Evolutionary conservation across 2,888 invertebrate species (phyloP), one percentile per base, ranked within the genome.

Genomic region (Choreutis nemorana): DNA sequence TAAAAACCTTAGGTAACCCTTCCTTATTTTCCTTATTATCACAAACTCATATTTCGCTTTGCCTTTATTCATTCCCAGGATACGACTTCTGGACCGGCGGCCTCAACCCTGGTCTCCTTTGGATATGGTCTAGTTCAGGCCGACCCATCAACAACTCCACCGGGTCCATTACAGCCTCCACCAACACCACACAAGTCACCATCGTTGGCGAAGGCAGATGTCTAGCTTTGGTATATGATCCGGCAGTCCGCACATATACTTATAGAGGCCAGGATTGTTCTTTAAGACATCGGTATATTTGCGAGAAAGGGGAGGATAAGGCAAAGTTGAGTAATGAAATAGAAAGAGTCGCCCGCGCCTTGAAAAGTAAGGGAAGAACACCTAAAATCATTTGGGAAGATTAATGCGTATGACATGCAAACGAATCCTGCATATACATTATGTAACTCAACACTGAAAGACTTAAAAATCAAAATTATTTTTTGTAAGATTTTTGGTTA

Each of bases 101-200:
- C 0, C 71, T 92, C 32, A 92, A 92, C 71, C 92, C 92, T 0
- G 92, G 92, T 1, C 73, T 92, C 8, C 71, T 92, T 28, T 92
- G 92, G 92, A 91, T 92, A 55, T 92, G 92, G 92, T 85, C 91
- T 8, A 87, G 87, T 54, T 90, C 89, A 15, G 92, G 89, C 1
- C 83, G 87, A 33, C 90, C 91, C 0, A 87, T 92, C 18, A 67
- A 78, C 2, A 59, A 67, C 41, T 79, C 77, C 55, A 50, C 59
- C 38, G n/a, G n/a, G n/a, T n/a, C n/a, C n/a, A n/a, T n/a, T n/a
- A n/a, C n/a, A n/a, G 58, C 49, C 30, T 55, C 58, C 40, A 46
- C 37, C 2, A 28, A 26, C 28, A 30, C 30, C 11, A 9, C 18
- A 6, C 18, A 8, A 8, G 23, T 36, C 28, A 39, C 45, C 29